A percentile compares a stretch with the other conserved stretches of the same genome.
These are phyloP conservation scores for Gymnothorax javanicus DNA, from an alignment of 2,797 vertebrate genomes.

Conservation along the genomic window DNA sequence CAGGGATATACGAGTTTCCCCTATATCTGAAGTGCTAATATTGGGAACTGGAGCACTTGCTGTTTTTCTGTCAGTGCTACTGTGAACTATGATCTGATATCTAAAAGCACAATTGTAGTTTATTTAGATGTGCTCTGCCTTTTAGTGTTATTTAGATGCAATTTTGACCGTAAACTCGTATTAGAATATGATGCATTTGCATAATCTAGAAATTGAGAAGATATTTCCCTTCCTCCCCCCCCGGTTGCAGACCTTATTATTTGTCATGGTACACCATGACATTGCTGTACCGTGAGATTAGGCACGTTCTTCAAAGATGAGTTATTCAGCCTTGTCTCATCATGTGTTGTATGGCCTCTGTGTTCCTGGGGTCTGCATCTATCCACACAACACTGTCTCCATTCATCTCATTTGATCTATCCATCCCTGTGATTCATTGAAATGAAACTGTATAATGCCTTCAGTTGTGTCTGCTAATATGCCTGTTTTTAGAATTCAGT, in stretches of 20 bases:
- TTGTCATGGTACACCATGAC: background rate
- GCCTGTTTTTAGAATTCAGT: background rate
- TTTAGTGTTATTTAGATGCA: background rate
- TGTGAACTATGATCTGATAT: background rate
- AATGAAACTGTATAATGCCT: background rate
- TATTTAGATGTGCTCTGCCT: background rate
- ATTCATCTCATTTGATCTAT: constrained; percentile 2
- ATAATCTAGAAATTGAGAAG: background rate
- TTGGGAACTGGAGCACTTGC: background rate
- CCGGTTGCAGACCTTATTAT: background rate
- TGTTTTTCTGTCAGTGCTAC: background rate
- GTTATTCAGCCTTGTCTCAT: background rate
- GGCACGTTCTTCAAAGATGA: background rate
- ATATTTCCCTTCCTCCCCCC: background rate
- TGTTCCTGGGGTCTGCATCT: background rate
- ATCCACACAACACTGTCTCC: background rate
- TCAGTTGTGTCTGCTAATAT: background rate
- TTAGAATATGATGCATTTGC: background rate
- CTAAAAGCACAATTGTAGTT: background rate
- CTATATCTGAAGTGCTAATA: constrained; percentile 28
- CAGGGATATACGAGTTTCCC: constrained; percentile 20
- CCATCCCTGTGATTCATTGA: background rate
- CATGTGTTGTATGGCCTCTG: background rate
- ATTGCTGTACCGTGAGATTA: background rate
- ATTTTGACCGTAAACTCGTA: background rate